Evolutionary conservation across 2,888 invertebrate genomes (phyloP).

Genomic region (Conops quadrifasciatus): DNA sequence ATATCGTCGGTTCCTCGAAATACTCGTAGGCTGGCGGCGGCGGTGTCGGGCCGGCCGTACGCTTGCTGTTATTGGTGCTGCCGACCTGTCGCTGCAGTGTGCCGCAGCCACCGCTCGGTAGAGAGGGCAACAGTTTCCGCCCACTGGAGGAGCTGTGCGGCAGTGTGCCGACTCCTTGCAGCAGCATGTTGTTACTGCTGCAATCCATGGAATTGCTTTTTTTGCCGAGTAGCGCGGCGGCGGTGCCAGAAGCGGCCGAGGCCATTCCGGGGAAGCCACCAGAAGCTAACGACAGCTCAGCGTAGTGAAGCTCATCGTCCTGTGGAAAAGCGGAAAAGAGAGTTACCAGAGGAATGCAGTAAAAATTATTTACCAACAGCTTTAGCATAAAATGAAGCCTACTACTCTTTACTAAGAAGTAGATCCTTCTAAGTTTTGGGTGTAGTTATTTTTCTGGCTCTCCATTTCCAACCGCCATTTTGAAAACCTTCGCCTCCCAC

Average conservation of each 20-base stretch:
- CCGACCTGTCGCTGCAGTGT: conserved; percentile 61
- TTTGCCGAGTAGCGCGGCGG: conserved; percentile 44
- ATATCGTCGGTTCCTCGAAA: conserved; percentile 75
- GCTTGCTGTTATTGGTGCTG: conserved; percentile 41
- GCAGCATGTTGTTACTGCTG: conserved; percentile 50
- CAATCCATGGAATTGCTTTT: conserved; percentile 52
- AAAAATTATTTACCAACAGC: neutral
- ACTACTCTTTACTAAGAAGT: no score
- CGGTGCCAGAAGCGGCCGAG: conserved; percentile 31
- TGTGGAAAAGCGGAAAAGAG: conserved; percentile 35
- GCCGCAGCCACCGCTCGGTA: conserved; percentile 55
- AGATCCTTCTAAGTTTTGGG: no score
- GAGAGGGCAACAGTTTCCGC: conserved; percentile 58
- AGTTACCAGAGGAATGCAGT: neutral
- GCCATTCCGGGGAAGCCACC: conserved; percentile 44
- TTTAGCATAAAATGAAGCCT: no score
- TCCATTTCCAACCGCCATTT: no score
- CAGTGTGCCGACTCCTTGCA: conserved; percentile 44
- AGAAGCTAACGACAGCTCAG: conserved; percentile 60
- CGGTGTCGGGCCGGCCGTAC: conserved; percentile 30
- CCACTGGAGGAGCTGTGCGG: conserved; percentile 57
- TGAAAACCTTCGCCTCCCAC: no score
- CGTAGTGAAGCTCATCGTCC: conserved; percentile 65
- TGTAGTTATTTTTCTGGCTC: no score
- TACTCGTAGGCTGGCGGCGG: conserved; percentile 64